Conservation (phyloP, 2,888 invertebrate species). For the Andrena camellia region DNA sequence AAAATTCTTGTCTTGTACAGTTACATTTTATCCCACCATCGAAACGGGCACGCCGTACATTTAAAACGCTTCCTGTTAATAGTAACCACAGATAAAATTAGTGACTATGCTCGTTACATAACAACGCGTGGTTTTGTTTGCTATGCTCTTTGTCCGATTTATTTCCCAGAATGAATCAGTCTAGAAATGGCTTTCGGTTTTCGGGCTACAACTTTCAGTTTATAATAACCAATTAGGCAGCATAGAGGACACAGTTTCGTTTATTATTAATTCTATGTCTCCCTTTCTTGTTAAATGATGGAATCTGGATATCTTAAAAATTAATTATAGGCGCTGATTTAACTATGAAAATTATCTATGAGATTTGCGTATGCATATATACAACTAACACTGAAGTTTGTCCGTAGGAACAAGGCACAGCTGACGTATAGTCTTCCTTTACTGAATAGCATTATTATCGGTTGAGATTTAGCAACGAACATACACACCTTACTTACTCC, state of each 20-base stretch:
- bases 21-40: constrained; percentile 9
- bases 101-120: constrained; percentile 23
- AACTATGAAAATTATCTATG: constrained; percentile 59
- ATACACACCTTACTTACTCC: constrained; percentile 40
- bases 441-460: constrained; percentile 49
- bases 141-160: constrained; percentile 30
- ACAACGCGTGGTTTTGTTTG: constrained; percentile 5
- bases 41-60: neutral
- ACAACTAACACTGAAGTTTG: constrained; percentile 68
- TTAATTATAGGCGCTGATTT: constrained; percentile 59
- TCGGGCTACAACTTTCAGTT: constrained; percentile 29
- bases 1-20: constrained; percentile 20
- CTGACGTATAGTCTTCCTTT: constrained; percentile 69
- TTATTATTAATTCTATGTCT: constrained; percentile 43
- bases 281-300: constrained; percentile 41
- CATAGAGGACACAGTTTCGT: constrained; percentile 47
- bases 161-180: constrained; percentile 41
- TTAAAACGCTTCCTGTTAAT: constrained; percentile 15
- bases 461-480: constrained; percentile 44
- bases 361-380: constrained; percentile 58
- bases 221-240: constrained; percentile 59
- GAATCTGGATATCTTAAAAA: constrained; percentile 60
- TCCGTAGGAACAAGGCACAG: constrained; percentile 79
- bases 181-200: constrained; percentile 58
- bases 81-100: constrained; percentile 30